phyloP scores from a whole-genome alignment of 2,797 vertebrate species.

The Myotis vivesi region DNA sequence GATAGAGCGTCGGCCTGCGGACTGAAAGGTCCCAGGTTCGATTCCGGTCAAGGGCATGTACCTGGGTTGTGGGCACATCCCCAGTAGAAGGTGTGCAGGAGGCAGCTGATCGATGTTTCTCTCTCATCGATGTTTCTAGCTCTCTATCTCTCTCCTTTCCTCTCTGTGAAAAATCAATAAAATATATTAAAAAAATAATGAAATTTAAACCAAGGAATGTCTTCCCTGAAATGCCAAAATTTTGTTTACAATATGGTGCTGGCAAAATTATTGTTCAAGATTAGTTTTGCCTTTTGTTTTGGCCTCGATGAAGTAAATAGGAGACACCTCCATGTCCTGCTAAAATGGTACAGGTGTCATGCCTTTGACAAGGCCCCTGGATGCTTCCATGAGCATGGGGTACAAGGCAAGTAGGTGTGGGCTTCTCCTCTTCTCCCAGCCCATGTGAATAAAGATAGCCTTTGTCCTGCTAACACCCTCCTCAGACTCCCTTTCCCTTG shows the following conservation, averaged over 20 bases:
- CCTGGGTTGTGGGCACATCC: too few species aligned
- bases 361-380: neutral
- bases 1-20: too few species aligned
- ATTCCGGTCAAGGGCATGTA: too few species aligned
- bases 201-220: neutral
- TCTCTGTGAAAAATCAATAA: too few species aligned
- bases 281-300: neutral
- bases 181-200: neutral
- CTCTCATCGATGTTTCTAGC: too few species aligned
- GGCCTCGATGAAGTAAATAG: neutral
- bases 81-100: too few species aligned
- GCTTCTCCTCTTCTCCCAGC: neutral
- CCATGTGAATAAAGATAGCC: neutral
- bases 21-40: too few species aligned
- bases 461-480: neutral
- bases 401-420: neutral
- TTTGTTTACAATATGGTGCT: neutral
- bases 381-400: neutral
- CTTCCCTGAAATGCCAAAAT: neutral
- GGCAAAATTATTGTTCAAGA: neutral
- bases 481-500: too few species aligned
- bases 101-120: too few species aligned
- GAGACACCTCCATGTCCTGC: neutral
- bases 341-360: neutral
- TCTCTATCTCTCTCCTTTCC: too few species aligned